Conservation (phyloP, 1,140 invertebrate species). For the Anadara kagoshimensis region DNA sequence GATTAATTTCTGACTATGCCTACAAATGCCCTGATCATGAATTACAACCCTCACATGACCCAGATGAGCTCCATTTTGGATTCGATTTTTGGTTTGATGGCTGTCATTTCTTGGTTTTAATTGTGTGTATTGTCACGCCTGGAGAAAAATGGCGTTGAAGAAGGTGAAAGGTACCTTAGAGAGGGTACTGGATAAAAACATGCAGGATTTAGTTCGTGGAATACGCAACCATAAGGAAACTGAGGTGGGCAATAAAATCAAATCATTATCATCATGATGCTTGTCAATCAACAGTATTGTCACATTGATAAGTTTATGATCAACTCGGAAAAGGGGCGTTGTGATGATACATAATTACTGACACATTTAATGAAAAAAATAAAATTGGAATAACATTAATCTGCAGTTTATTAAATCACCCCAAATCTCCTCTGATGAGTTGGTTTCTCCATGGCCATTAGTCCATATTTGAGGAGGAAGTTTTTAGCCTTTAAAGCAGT, state of each 20-base stretch:
- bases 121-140: not conserved
- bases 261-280: slow-evolving; percentile 48
- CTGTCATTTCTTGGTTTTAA: slow-evolving; percentile 11
- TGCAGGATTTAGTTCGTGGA: slow-evolving; percentile 98
- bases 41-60: slow-evolving; percentile 61
- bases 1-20: no score
- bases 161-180: slow-evolving; percentile 99
- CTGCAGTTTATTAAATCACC: no score
- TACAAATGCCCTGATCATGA: no score
- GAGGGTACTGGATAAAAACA: slow-evolving; percentile 99
- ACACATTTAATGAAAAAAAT: no score
- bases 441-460: no score
- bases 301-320: no score
- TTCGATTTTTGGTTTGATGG: slow-evolving; percentile 29
- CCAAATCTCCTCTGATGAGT: no score
- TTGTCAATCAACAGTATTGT: slow-evolving; percentile 26
- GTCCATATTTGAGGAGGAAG: no score
- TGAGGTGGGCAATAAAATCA: slow-evolving; percentile 85
- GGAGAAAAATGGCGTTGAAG: slow-evolving; percentile 69
- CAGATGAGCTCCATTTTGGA: slow-evolving; percentile 52
- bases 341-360: no score
- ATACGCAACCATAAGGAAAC: slow-evolving; percentile 99
- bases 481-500: no score
- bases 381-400: no score
- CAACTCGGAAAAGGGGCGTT: no score